Conservation (phyloP, 2,797 vertebrate species). For the Chromis chromis region DNA sequence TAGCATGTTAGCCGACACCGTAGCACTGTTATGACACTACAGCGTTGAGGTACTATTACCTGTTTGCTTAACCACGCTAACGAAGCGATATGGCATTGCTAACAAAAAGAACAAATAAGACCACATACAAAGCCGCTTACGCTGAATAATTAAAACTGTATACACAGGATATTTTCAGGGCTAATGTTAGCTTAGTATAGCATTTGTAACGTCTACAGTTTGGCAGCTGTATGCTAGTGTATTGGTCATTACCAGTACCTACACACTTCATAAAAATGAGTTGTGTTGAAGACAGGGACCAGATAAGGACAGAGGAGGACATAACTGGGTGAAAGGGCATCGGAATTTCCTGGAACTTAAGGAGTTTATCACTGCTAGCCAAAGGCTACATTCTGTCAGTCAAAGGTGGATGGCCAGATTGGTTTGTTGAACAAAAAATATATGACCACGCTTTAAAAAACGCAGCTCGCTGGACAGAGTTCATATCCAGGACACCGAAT, state of each 20-base stretch:
- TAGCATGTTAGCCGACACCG: slow-evolving; percentile 6
- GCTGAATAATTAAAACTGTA: neutral
- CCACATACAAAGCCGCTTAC: neutral
- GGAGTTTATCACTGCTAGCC: slow-evolving; percentile 14
- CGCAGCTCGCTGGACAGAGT: neutral
- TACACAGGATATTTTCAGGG: neutral
- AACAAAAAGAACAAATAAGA: neutral
- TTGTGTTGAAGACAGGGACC: neutral
- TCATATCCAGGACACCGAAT: neutral
- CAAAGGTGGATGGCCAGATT: neutral
- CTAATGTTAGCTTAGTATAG: neutral
- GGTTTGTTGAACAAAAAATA: no score
- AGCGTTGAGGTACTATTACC: no score
- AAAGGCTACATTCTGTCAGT: neutral
- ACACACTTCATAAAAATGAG: neutral
- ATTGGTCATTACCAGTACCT: neutral
- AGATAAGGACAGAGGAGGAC: neutral
- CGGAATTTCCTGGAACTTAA: slow-evolving; percentile 51
- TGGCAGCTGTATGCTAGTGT: neutral
- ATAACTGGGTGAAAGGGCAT: slow-evolving; percentile 74
- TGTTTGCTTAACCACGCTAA: no score
- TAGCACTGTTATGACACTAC: no score
- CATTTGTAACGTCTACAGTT: neutral
- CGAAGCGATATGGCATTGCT: neutral
- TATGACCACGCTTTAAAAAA: neutral